phyloP scores from a whole-genome alignment of 1,140 invertebrate species.

The Araneus ventricosus region DNA sequence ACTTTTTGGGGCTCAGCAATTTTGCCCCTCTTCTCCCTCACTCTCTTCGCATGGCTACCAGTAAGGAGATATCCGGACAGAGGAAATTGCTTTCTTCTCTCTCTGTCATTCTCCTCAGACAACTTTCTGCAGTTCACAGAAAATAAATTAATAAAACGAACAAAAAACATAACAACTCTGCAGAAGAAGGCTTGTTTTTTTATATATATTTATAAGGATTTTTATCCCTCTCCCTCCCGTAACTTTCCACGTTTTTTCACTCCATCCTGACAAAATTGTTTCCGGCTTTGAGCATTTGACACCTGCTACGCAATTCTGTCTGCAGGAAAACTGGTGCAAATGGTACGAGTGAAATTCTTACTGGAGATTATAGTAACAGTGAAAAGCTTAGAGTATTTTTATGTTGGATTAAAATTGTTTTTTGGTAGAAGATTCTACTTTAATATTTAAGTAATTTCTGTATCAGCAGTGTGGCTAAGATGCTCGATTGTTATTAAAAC shows the following conservation, averaged over 20 bases:
- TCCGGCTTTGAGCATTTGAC: conserved; percentile 45
- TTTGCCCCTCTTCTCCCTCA: not conserved
- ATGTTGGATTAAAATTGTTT: not conserved
- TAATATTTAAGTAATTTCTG: not conserved
- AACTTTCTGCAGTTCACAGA: conserved; percentile 37
- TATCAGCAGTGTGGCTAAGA: too few species aligned
- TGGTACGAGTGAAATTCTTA: not conserved
- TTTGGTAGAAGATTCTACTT: not conserved
- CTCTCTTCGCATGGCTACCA: not conserved
- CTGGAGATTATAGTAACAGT: too few species aligned
- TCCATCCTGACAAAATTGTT: conserved; percentile 36
- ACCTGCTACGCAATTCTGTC: not conserved
- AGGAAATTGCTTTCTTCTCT: conserved; percentile 42
- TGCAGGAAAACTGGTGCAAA: not conserved
- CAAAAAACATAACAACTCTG: not conserved
- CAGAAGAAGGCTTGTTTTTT: not conserved
- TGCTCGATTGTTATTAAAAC: too few species aligned
- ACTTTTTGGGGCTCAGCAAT: not conserved
- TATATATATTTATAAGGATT: conserved; percentile 35
- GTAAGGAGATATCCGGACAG: not conserved
- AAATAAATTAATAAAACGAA: conserved; percentile 49
- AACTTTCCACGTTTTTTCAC: not conserved
- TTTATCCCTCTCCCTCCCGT: not conserved
- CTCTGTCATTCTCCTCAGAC: conserved; percentile 11
- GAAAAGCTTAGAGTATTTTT: not conserved